phyloP scores from a whole-genome alignment of 2,797 vertebrate genomes.

The Mastacembelus armatus region DNA sequence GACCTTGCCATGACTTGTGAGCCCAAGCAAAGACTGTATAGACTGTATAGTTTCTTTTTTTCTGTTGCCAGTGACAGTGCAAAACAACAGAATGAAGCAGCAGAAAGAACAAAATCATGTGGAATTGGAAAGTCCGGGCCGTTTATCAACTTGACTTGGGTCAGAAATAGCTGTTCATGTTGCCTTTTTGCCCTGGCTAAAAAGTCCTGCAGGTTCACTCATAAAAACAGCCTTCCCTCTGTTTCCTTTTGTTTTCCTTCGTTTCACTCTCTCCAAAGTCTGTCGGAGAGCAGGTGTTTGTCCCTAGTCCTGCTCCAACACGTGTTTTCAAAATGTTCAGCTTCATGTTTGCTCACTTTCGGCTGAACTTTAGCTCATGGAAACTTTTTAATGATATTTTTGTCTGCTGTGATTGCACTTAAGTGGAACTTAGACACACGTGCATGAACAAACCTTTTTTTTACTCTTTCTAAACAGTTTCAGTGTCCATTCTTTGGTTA shows the following conservation, averaged over 20 bases:
- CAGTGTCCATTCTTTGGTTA: conserved; percentile 4
- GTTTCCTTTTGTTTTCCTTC: conserved; percentile 50
- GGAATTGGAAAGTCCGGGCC: conserved; percentile 55
- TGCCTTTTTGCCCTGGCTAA: conserved; percentile 47
- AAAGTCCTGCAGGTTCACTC: conserved; percentile 49
- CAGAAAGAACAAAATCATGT: conserved; percentile 33
- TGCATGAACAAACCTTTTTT: not conserved
- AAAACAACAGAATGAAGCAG: conserved; percentile 56
- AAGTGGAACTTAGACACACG: not conserved
- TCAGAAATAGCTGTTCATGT: conserved; percentile 54
- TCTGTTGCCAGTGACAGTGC: conserved; percentile 26
- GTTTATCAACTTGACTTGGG: conserved; percentile 50
- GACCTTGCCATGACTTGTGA: conserved; percentile 13
- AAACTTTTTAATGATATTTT: not conserved
- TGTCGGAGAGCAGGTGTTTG: conserved; percentile 51
- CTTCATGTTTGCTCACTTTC: not conserved
- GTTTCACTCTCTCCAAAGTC: conserved; percentile 16
- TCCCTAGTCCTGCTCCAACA: conserved; percentile 8
- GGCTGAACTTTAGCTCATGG: not conserved
- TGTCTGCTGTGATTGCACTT: not conserved
- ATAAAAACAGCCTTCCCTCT: conserved; percentile 9
- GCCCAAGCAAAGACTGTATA: conserved; percentile 21
- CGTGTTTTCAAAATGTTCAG: conserved; percentile 12
- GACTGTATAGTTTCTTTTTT: too few relatives aligned
- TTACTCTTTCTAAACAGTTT: not conserved